Conservation (phyloP, 2,888 invertebrate species). For the Seira sanloemensis region DNA sequence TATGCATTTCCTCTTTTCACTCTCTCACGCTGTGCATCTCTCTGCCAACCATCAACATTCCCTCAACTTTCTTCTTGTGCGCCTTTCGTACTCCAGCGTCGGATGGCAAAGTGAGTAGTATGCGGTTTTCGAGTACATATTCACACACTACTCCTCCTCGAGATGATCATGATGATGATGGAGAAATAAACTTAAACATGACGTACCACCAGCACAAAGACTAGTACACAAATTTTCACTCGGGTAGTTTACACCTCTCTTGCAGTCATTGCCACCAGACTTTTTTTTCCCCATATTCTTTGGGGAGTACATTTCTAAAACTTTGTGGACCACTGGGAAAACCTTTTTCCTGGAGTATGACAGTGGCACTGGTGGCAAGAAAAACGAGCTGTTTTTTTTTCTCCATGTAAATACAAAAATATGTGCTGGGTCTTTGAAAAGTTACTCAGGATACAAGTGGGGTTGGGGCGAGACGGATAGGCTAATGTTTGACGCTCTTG, state of each 20-base stretch:
- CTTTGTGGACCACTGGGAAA: background rate
- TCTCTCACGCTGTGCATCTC: constrained; percentile 44
- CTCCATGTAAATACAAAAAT: background rate
- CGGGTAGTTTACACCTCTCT: constrained; percentile 17
- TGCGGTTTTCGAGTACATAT: constrained; percentile 15
- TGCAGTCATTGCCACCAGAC: constrained; percentile 7
- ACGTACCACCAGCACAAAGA: background rate
- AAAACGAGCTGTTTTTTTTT: background rate
- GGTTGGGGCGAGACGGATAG: background rate
- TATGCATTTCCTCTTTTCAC: constrained; percentile 58
- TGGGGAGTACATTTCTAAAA: background rate
- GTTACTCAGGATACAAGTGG: background rate
- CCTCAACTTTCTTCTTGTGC: constrained; percentile 17
- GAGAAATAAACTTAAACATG: constrained; percentile 18
- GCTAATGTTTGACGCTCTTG: constrained; percentile 49
- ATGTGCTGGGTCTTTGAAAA: background rate
- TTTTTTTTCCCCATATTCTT: background rate
- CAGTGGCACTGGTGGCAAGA: background rate
- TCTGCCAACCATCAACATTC: constrained; percentile 17
- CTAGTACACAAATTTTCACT: constrained; percentile 26
- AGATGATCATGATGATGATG: background rate
- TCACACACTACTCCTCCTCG: constrained; percentile 20
- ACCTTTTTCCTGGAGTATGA: background rate
- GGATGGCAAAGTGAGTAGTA: constrained; percentile 5
- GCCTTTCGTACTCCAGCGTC: background rate